Evolutionary conservation across 2,113 vertebrate species (phyloP), one percentile per base, ranked within the genome.

Genomic region (Dipodomys merriami): DNA sequence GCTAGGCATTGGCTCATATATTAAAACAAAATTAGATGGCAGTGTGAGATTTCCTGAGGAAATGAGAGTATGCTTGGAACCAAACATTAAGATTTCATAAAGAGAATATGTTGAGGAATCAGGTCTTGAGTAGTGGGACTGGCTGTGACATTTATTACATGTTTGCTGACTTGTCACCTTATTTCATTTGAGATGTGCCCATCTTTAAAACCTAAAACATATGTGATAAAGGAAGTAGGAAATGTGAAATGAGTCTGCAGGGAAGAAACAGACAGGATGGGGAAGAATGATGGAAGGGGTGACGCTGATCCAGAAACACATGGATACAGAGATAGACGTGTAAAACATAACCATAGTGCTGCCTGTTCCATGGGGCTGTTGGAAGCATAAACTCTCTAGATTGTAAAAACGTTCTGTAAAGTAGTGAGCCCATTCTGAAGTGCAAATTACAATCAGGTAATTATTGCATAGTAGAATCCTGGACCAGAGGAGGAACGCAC

Each of bases 11-110:
- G 39, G 57, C 71, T 90, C 35, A 82, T 29, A 23, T 30, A 62
- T 53, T 29, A 60, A 53, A 79, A 89, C 20, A 95, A 92, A 92
- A 62, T 69, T 49, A 88, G 53, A 90, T 33, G n/a, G 57, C 27
- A 73, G 44, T 18, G 27, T 73, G 35, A 57, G 49, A 81, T 44
- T 82, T 80, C 44, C 44, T 72, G 13, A 76, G 86, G 83, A 73
- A 90, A 76, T 11, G 2, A 64, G 35, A 92, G 15, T 29, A 72
- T 57, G 60, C 30, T 33, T 84, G 87, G 68, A 94, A 93, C 69
- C 22, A 94, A 91, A 73, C 39, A 46, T n/a, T 44, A 78, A 57
- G 5, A 81, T 64, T 64, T 79, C 73, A 65, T 35, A 25, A 65
- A 78, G 86, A 78, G 5, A 68, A 76, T 71, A 44, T n/a, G 11